Percentiles rank a stretch among this genome's conserved stretches.
Conservation (phyloP, 2,888 invertebrate genomes). For the Hanleya hanleyi region DNA sequence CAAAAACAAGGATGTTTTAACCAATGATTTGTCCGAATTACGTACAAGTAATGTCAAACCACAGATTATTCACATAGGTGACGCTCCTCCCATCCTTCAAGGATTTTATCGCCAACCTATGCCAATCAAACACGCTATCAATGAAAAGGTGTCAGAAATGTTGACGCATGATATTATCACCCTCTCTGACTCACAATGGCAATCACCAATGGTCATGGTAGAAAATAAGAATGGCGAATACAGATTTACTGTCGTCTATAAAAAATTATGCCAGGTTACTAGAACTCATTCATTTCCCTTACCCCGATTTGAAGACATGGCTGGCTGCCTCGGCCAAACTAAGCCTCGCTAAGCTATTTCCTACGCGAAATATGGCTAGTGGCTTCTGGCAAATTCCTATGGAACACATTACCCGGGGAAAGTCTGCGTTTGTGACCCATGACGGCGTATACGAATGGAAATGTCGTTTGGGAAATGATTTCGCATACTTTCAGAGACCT, state of each 20-base stretch:
- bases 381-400: slow-evolving; percentile 11
- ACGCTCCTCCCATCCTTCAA: too few relatives aligned
- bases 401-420: neutral
- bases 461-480: slow-evolving; percentile 16
- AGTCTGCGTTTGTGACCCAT: slow-evolving; percentile 17
- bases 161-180: neutral
- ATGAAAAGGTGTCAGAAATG: neutral
- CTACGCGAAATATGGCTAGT: neutral
- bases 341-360: neutral
- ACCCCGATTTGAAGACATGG: slow-evolving; percentile 6
- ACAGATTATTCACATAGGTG: too few relatives aligned
- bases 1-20: too few relatives aligned
- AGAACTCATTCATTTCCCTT: neutral
- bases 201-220: slow-evolving; percentile 4
- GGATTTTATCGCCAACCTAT: too few relatives aligned
- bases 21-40: too few relatives aligned
- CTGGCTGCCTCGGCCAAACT: slow-evolving; percentile 10
- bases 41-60: too few relatives aligned
- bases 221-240: slow-evolving; percentile 6
- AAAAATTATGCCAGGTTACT: neutral
- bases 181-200: neutral
- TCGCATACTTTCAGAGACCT: slow-evolving; percentile 17
- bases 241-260: neutral
- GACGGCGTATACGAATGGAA: slow-evolving; percentile 8
- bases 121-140: too few relatives aligned